Conservation (phyloP, 2,797 vertebrate species). For the Antrozous pallidus region DNA sequence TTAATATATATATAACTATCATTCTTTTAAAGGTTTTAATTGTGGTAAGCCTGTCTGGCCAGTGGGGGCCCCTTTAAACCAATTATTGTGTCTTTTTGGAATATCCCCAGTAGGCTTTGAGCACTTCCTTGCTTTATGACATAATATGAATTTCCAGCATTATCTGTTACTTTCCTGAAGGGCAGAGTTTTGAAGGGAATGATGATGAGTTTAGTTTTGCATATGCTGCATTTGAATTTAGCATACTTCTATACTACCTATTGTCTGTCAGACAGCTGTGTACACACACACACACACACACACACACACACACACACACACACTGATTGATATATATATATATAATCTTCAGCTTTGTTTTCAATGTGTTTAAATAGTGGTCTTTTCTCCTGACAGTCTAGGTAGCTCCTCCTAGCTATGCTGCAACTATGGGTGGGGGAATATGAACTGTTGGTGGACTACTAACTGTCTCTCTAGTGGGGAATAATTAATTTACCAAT, state of each 20-base stretch:
- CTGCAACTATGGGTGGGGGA: not conserved
- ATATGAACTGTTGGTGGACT: not conserved
- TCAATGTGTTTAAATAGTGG: not conserved
- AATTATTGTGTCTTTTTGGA: not conserved
- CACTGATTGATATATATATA: not conserved
- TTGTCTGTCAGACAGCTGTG: not conserved
- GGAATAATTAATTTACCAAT: not conserved
- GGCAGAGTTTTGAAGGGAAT: not conserved
- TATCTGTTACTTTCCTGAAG: not conserved
- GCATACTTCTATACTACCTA: not conserved
- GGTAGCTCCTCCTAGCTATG: not conserved
- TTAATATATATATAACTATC: not conserved
- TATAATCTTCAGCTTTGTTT: not conserved
- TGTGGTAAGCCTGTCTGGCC: not conserved
- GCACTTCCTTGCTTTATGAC: slow-evolving; percentile 10
- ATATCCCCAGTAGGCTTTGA: not conserved
- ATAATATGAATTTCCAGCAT: slow-evolving; percentile 7
- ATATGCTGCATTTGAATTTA: slow-evolving; percentile 5
- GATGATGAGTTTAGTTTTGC: slow-evolving; percentile 4
- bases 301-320: not conserved
- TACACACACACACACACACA: not conserved
- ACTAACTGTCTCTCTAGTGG: not conserved
- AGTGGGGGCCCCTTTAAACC: not conserved
- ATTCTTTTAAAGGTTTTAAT: not conserved
- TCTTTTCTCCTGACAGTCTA: not conserved